Base-by-base conservation (phyloP, 2,888 invertebrate species). In the Pyrocoelia pectoralis region DNA sequence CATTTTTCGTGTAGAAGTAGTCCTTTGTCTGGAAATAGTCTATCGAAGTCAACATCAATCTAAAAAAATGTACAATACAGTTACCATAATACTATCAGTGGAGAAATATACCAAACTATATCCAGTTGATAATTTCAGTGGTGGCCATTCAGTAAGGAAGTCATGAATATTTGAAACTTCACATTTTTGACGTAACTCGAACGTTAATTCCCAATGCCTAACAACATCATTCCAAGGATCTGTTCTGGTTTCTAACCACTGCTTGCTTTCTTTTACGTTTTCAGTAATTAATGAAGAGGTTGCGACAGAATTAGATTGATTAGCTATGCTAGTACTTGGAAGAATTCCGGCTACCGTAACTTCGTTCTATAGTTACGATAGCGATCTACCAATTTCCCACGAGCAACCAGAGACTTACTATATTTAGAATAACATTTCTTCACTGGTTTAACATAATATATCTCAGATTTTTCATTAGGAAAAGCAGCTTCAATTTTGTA, bases 361-460 rank as follows among this genome's bases (percentile, higher is more conserved):
- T 53, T 53, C 1, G 56, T 56, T 28, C 53, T 6, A 38, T 18
- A 56, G 18, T 61, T 61, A 10, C 50, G 41, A 46, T 61, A 61
- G 43, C 56, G 56, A 38, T 61, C 61, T 1, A 61, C 56, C 10
- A 61, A 40, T 15, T 61, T 61, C 28, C 61, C 61, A 28, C 56
- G 46, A 6, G 61, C 61, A 0, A 56, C 24, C 29, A 50, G 49
- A 17, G 49, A 55, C 19, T 49, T 61, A 49, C 29, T 49, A 19
- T 33, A 29, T 56, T 52, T 14, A 2, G 58, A 58, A 38, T n/a
- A 9, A 10, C 9, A 9, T 53, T 58, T 58, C 18, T 29, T 58
- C 14, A 58, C 28, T n/a, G 58, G 58, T 12, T 46, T 9, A 8
- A 12, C 17, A 18, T n/a, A 58, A 13, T 58, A 58, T 1, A 53